phyloP scores from a whole-genome alignment of 2,113 vertebrate genomes.

The Xerus inauris region DNA sequence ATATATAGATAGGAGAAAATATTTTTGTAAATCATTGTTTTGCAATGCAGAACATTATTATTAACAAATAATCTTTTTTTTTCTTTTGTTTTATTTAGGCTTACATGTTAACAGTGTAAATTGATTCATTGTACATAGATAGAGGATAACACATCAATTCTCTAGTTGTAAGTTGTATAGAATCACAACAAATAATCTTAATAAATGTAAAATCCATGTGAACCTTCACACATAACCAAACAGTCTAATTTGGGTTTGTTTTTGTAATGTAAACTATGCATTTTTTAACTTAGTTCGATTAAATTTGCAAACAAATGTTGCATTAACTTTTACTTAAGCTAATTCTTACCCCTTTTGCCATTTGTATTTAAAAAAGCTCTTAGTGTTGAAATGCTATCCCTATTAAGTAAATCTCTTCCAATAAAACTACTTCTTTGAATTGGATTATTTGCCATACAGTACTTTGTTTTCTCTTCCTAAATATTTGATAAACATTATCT shows the following conservation, averaged over 20 bases:
- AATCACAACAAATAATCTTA: background rate
- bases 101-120: no score
- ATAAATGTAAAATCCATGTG: background rate
- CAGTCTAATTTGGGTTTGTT: background rate
- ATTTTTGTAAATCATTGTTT: background rate
- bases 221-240: background rate
- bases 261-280: constrained; percentile 49
- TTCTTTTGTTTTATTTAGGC: no score
- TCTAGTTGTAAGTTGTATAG: no score
- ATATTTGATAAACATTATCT: constrained; percentile 80
- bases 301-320: constrained; percentile 72
- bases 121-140: no score
- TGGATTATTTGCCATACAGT: constrained; percentile 55
- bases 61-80: background rate
- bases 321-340: constrained; percentile 70
- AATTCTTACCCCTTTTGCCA: constrained; percentile 59
- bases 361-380: constrained; percentile 69
- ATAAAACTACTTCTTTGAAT: constrained; percentile 55
- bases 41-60: background rate
- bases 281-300: constrained; percentile 61
- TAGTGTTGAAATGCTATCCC: constrained; percentile 57
- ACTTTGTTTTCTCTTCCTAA: constrained; percentile 64
- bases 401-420: constrained; percentile 58
- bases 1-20: background rate
- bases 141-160: no score